A percentile compares a stretch with the other conserved stretches of the same genome.
phyloP scores from a whole-genome alignment of 2,888 invertebrate genomes.

The Cancer borealis region DNA sequence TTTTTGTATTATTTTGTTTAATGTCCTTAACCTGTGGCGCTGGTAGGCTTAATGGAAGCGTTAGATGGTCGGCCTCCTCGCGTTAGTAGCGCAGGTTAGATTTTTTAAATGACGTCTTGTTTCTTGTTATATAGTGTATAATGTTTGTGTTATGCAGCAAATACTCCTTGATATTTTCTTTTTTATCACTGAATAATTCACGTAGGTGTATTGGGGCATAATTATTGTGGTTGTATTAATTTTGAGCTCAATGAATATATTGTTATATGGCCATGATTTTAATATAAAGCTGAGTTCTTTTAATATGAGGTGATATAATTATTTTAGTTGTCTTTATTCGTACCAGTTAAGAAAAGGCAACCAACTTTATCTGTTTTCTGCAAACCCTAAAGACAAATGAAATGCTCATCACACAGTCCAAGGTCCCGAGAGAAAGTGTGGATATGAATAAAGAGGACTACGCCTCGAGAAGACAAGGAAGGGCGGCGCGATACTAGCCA shows the following conservation, averaged over 20 bases:
- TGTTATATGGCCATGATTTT: too few species aligned
- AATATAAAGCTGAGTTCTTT: too few species aligned
- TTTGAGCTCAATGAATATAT: too few species aligned
- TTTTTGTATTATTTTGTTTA: too few species aligned
- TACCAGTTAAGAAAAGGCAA: background rate
- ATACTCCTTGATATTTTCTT: background rate
- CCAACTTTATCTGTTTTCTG: background rate
- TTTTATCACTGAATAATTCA: background rate
- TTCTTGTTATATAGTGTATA: background rate
- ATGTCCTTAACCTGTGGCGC: too few species aligned
- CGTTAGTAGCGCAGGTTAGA: too few species aligned
- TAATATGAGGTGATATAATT: background rate
- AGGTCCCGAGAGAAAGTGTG: background rate
- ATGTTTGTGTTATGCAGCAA: background rate
- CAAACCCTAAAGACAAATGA: background rate
- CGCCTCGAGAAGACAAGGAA: background rate
- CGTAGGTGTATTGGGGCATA: background rate
- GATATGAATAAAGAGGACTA: background rate
- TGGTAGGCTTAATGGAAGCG: too few species aligned
- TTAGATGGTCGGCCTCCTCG: too few species aligned
- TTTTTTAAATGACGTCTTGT: too few species aligned
- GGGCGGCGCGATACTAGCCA: constrained; percentile 84
- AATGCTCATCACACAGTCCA: background rate
- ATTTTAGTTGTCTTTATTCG: background rate
- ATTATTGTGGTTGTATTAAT: too few species aligned